Evolutionary conservation across 1,140 invertebrate species (phyloP), one percentile per base, ranked within the genome.

Genomic region (Campoletis sonorensis): DNA sequence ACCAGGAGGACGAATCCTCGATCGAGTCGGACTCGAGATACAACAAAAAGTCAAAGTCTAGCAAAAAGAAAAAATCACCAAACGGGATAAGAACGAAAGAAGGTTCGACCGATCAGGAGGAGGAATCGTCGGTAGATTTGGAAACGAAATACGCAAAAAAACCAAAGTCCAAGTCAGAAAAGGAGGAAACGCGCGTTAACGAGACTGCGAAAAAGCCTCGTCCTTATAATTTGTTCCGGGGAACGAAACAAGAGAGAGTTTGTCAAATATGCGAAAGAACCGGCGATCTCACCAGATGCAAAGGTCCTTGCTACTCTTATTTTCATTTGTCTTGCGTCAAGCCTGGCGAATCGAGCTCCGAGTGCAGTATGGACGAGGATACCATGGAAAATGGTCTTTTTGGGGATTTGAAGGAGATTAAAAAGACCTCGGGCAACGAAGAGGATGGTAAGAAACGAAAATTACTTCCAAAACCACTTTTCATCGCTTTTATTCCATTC

Each of bases 251-350:
- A 54, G 94, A 95, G 79, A 93, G 93, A 85, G 94, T 95, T 15
- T 96, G 95, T 86, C 93, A 95, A 79, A 94, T 95, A 78, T 95
- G 95, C 83, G 94, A 95, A 82, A 93, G 92, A 85, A 88, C 93
- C 7, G 93, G 93, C 0, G 92, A 94, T 72, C 88, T 95, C 16
- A 90, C 95, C 0, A 94, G 95, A 85, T 96, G 95, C 85, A 94
- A 93, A 87, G 94, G 94, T 72, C 91, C 91, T 30, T 92, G 91
- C 82, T 90, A 87, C 76, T 92, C 91, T 0, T 90, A 91, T 73
- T 92, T 91, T 72, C 91, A 92, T 83, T 79, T 91, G 15, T 81
- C 86, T 7, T 92, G 91, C 61, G 91, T 91, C 0, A 90, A 89
- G 83, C 90, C 90, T 21, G 89, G 88, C 0, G 91, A 92, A 78